Percentiles rank a stretch among this genome's conserved stretches.
Evolutionary conservation across 1,140 invertebrate species (phyloP).

Genomic region (Chrysoperla carnea): DNA sequence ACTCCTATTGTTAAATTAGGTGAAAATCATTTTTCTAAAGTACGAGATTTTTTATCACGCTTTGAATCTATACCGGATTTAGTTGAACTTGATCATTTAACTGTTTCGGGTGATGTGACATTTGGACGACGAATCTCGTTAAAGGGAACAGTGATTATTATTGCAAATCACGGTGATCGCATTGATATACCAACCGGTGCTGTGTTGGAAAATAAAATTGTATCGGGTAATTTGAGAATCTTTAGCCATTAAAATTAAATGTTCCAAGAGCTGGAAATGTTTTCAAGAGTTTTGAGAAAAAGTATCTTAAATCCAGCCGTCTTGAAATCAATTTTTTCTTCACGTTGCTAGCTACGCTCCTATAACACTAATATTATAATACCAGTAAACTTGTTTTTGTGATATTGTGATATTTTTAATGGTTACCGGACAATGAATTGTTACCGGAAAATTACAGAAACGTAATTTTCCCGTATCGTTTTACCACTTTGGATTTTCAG

Average conservation of each 20-base stretch:
- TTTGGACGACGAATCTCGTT: conserved; percentile 91
- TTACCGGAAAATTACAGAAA: too few relatives aligned
- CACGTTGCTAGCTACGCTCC: too few relatives aligned
- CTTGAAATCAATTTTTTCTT: too few relatives aligned
- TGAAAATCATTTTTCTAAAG: conserved; percentile 89
- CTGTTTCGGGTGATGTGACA: conserved; percentile 97
- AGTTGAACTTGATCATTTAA: conserved; percentile 94
- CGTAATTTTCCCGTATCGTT: too few relatives aligned
- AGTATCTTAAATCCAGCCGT: too few relatives aligned
- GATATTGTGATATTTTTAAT: too few relatives aligned
- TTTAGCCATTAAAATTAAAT: conserved; percentile 68
- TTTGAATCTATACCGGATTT: conserved; percentile 96
- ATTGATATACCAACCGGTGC: conserved; percentile 97
- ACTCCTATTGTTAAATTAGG: conserved; percentile 94
- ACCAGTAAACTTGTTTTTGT: too few relatives aligned
- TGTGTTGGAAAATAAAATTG: conserved; percentile 96
- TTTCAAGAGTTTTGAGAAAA: too few relatives aligned
- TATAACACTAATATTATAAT: too few relatives aligned
- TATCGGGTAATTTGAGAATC: conserved; percentile 96
- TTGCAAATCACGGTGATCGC: conserved; percentile 97
- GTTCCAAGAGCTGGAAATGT: too few relatives aligned
- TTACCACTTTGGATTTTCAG: too few relatives aligned
- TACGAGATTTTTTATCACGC: conserved; percentile 83
- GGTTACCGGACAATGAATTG: too few relatives aligned
- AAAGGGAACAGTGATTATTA: conserved; percentile 99